Evolutionary conservation across 2,888 invertebrate genomes (phyloP), one percentile per base, ranked within the genome.

Genomic region (Mythimna albipuncta): DNA sequence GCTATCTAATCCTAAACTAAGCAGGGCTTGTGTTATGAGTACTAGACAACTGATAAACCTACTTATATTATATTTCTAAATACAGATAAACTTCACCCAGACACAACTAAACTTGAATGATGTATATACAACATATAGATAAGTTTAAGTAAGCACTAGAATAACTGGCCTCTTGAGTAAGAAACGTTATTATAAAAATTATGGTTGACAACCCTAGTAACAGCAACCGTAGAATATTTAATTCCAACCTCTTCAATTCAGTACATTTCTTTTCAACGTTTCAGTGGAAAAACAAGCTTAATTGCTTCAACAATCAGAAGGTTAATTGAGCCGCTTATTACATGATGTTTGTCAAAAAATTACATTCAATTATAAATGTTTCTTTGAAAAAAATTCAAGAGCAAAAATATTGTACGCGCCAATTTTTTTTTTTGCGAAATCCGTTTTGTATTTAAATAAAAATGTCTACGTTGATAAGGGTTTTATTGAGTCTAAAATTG

Each of bases 271-370:
- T 52, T 67, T 54, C 35, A 59, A 26, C 32, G 2, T 59, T 54
- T 66, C 26, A 59, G 41, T 59, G 21, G 11, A 55, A 67, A 64
- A 68, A 82, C 38, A 50, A 38, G 55, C 50, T 64, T 32, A 82
- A 65, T 70, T 78, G 57, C 61, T 62, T 26, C n/a, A 16, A 41
- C 57, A 78, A 26, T 70, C 59, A 69, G 57, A 81, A 77, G 70
- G 82, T 64, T 77, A 82, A 82, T 77, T 77, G 78, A 62, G 19
- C 21, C 5, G 47, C 61, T 69, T 57, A 62, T 64, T 69, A 77
- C 64, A 16, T 64, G 82, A 82, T 77, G 70, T 82, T 82, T 82
- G 38, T 64, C 64, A 64, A 47, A 61, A 73, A 82, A 77, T 77
- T 82, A 77, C 47, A 64, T 64, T 52, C 78, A 78, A 78, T 65